Percentiles rank a stretch among this genome's conserved stretches.
Evolutionary conservation across 1,140 invertebrate genomes (phyloP).

Genomic region (Listronotus oregonensis): DNA sequence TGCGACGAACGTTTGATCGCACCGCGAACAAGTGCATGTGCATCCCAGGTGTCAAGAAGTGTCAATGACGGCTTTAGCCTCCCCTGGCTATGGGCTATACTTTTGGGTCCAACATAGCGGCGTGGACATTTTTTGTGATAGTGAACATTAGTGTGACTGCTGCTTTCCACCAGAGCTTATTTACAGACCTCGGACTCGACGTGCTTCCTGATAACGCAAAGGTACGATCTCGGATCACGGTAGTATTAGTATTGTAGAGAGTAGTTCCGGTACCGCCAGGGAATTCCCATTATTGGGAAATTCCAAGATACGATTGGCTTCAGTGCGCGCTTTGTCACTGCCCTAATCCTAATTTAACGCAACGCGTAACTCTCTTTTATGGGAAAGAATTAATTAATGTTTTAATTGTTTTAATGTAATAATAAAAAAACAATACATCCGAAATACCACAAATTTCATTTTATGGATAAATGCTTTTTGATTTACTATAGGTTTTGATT

Average conservation of each 20-base stretch:
- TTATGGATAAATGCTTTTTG: too few relatives aligned
- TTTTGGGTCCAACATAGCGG: slow-evolving; percentile 40
- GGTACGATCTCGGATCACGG: slow-evolving; percentile 29
- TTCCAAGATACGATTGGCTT: slow-evolving; percentile 25
- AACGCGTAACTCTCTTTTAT: neutral
- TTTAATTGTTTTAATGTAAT: too few relatives aligned
- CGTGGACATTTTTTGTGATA: slow-evolving; percentile 46
- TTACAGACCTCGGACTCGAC: slow-evolving; percentile 44
- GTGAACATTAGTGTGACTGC: slow-evolving; percentile 37
- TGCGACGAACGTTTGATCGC: slow-evolving; percentile 7
- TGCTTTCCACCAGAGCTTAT: slow-evolving; percentile 32
- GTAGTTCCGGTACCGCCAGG: slow-evolving; percentile 20
- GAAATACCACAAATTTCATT: too few relatives aligned
- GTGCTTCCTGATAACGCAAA: slow-evolving; percentile 44
- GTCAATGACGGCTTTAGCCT: slow-evolving; percentile 38
- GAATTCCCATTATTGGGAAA: slow-evolving; percentile 35
- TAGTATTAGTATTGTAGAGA: neutral
- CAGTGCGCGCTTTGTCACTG: too few relatives aligned
- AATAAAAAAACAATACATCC: too few relatives aligned
- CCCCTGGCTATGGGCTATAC: slow-evolving; percentile 48
- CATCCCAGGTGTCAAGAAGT: slow-evolving; percentile 33
- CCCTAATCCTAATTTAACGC: neutral
- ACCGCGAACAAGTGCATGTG: slow-evolving; percentile 39
- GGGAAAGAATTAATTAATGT: too few relatives aligned
- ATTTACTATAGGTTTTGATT: too few relatives aligned